Conservation (phyloP, 2,888 invertebrate species). For the Trachelus troglodyta region DNA sequence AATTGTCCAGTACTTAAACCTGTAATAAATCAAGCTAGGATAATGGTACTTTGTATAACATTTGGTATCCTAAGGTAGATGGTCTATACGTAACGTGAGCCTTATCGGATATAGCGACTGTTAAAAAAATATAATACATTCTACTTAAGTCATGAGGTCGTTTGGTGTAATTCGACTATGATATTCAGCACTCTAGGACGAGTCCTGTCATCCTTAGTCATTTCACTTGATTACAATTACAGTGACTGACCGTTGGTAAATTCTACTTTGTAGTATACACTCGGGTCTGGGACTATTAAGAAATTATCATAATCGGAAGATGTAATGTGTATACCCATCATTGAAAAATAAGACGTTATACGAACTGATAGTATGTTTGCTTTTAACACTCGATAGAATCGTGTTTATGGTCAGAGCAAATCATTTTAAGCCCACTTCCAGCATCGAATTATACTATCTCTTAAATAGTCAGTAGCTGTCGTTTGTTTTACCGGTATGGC, state of each 20-base stretch:
- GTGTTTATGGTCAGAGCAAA: background rate
- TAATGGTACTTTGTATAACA: too few relatives aligned
- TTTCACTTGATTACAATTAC: background rate
- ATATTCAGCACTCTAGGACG: background rate
- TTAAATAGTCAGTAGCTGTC: background rate
- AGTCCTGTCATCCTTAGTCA: background rate
- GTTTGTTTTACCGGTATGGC: background rate
- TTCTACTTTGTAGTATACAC: background rate
- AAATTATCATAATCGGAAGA: background rate
- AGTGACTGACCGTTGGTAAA: background rate
- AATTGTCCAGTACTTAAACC: too few relatives aligned
- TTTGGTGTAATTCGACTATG: background rate
- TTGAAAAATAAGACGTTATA: background rate
- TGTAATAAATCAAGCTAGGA: too few relatives aligned
- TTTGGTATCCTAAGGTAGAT: too few relatives aligned
- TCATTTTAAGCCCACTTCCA: background rate
- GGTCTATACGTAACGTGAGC: too few relatives aligned
- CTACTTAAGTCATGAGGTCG: slow-evolving; percentile 32
- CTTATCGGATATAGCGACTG: too few relatives aligned
- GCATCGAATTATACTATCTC: background rate
- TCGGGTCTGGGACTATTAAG: background rate
- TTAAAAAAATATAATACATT: background rate
- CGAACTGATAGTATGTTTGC: background rate
- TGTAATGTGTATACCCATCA: background rate
- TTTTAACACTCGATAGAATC: background rate